A percentile compares a stretch with the other conserved stretches of the same genome.
Evolutionary conservation across 2,888 invertebrate genomes (phyloP).

Genomic region (Lepidocyrtinus sp.): DNA sequence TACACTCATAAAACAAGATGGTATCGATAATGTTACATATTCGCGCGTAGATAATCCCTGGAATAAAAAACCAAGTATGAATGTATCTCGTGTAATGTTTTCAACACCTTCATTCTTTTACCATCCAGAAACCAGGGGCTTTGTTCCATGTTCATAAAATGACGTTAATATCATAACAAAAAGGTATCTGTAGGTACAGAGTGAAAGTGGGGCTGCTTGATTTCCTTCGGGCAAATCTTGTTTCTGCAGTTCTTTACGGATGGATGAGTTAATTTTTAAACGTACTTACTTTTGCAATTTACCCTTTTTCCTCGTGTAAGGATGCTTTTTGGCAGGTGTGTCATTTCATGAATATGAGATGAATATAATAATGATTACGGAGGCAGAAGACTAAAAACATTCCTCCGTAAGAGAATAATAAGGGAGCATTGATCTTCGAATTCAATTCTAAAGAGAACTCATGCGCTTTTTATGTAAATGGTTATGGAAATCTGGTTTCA

Average conservation of each 20-base stretch:
- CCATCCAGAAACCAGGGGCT: no score
- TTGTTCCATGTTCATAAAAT: no score
- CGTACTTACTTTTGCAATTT: constrained; percentile 30
- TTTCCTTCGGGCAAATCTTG: neutral
- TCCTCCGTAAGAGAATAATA: neutral
- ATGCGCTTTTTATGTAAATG: constrained; percentile 55
- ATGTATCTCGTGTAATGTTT: no score
- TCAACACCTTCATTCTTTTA: no score
- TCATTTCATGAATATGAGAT: constrained; percentile 55
- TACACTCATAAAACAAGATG: no score
- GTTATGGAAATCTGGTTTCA: constrained; percentile 49
- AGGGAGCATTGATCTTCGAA: constrained; percentile 46
- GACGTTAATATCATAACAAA: no score
- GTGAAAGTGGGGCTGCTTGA: constrained; percentile 3
- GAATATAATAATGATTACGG: constrained; percentile 40
- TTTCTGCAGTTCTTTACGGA: constrained; percentile 31
- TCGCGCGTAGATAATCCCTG: no score
- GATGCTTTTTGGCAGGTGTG: constrained; percentile 42
- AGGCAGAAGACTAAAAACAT: neutral
- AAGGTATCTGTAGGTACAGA: no score
- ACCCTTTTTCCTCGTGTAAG: constrained; percentile 2
- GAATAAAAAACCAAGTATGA: no score
- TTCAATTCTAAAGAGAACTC: constrained; percentile 50
- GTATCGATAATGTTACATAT: no score
- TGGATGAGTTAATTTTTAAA: constrained; percentile 50